These are phyloP conservation scores for Mechanitis messenoides DNA, from an alignment of 2,888 invertebrate species.

Conservation along the genomic window DNA sequence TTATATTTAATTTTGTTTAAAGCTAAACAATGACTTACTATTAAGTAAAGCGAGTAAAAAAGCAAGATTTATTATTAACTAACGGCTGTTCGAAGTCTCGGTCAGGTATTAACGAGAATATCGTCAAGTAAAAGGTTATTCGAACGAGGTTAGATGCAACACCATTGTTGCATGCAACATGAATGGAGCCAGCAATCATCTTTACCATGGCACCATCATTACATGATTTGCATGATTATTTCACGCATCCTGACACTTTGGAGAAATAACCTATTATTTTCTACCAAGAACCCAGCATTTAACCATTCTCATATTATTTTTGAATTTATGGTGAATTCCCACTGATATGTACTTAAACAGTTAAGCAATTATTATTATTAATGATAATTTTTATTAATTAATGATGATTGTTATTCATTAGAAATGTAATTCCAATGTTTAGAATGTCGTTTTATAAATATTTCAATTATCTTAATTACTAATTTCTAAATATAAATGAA, in stretches of 20 bases:
- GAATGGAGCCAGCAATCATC: slow-evolving; percentile 21
- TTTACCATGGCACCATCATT: slow-evolving; percentile 11
- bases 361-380: too few relatives aligned
- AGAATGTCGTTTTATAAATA: background rate
- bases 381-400: too few relatives aligned
- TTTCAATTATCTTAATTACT: background rate
- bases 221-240: slow-evolving; percentile 15
- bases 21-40: too few relatives aligned
- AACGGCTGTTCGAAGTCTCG: too few relatives aligned
- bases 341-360: too few relatives aligned
- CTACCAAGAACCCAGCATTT: background rate
- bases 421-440: background rate
- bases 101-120: background rate
- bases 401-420: too few relatives aligned
- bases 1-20: too few relatives aligned
- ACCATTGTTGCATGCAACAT: slow-evolving; percentile 15
- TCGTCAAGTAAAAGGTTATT: slow-evolving; percentile 1
- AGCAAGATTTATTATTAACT: too few relatives aligned
- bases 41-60: background rate
- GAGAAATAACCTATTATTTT: slow-evolving; percentile 1
- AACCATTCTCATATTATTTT: too few relatives aligned
- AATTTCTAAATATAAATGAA: background rate
- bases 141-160: background rate
- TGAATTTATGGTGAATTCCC: too few relatives aligned
- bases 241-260: slow-evolving; percentile 23